Evolutionary conservation across 92 coral and sea anemone species (phyloP), one percentile per base, ranked within the genome.

Genomic region (Palythoa grandiflora): DNA sequence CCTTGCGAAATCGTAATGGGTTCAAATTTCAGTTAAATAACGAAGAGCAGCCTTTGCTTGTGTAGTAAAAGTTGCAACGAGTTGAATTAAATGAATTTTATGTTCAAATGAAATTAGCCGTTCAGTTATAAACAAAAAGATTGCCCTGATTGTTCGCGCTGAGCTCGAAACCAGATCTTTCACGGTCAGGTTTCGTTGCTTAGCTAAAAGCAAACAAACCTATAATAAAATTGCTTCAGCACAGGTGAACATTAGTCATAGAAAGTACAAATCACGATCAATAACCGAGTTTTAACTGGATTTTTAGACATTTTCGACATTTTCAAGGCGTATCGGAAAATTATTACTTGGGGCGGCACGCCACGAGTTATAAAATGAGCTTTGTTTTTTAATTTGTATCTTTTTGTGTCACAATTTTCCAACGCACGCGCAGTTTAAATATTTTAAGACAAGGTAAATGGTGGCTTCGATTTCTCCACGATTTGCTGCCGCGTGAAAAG

Each of bases 11-110:
- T 63, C 71, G 71, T 63, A 63, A 63, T 15, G 20, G 20, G 16
- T 63, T 63, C 71, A 63, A 8, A 63, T 63, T 63, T 63, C 71
- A 63, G 71, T 54, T 54, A 54, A 2, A 65, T 65, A 65, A 65
- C 71, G 28, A 65, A 19, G 35, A 65, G 71, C 15, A 13, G 71
- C 15, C 71, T 65, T 65, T 65, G 35, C 71, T 2, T 20, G 71
- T 16, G 63, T 10, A 55, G 8, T 65, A 65, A 65, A 65, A 2
- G 3, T 65, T 65, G 37, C 71, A 65, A 65, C 9, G 71, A 65
- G 71, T 65, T 65, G 71, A 65, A 65, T 20, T 65, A 65, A 65
- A 65, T 9, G 36, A 16, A 65, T 17, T 65, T 19, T 65, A 65
- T 65, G 71, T 6, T 65, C 71, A 20, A 65, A 65, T 13, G 35